Conservation (phyloP, 1,140 invertebrate genomes). For the Liolophura sinensis region DNA sequence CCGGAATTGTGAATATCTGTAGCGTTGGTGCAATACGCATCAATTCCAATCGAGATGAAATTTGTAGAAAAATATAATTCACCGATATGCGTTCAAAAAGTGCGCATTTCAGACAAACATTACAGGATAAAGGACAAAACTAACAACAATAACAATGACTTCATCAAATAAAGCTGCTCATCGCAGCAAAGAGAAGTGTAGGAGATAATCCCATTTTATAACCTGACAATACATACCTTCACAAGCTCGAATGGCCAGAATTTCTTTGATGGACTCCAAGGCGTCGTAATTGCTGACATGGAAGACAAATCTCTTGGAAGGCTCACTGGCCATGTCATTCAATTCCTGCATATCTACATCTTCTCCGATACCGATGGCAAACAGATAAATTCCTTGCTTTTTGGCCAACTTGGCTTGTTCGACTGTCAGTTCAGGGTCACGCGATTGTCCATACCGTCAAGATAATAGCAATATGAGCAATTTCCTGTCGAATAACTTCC, state of each 20-base stretch:
- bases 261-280: slow-evolving; percentile 31
- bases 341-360: slow-evolving; percentile 31
- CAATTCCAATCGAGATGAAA: too few relatives aligned
- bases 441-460: slow-evolving; percentile 47
- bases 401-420: slow-evolving; percentile 26
- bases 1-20: too few relatives aligned
- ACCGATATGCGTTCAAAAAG: too few relatives aligned
- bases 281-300: slow-evolving; percentile 31
- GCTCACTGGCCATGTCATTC: slow-evolving; percentile 26
- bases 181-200: too few relatives aligned
- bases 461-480: slow-evolving; percentile 37
- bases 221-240: slow-evolving; percentile 23
- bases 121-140: too few relatives aligned
- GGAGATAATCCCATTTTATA: too few relatives aligned
- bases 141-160: too few relatives aligned
- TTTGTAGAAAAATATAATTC: too few relatives aligned
- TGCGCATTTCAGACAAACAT: too few relatives aligned
- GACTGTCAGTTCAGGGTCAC: slow-evolving; percentile 20
- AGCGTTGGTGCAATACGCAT: too few relatives aligned
- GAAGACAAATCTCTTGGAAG: slow-evolving; percentile 31
- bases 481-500: slow-evolving; percentile 17
- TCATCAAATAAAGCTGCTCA: too few relatives aligned
- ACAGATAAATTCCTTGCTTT: slow-evolving; percentile 27
- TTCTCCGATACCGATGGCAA: slow-evolving; percentile 39
- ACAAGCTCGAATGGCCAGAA: slow-evolving; percentile 36